These are phyloP conservation scores for Xiphophorus maculatus DNA, from an alignment of 2,113 vertebrate species.

Conservation along the genomic window DNA sequence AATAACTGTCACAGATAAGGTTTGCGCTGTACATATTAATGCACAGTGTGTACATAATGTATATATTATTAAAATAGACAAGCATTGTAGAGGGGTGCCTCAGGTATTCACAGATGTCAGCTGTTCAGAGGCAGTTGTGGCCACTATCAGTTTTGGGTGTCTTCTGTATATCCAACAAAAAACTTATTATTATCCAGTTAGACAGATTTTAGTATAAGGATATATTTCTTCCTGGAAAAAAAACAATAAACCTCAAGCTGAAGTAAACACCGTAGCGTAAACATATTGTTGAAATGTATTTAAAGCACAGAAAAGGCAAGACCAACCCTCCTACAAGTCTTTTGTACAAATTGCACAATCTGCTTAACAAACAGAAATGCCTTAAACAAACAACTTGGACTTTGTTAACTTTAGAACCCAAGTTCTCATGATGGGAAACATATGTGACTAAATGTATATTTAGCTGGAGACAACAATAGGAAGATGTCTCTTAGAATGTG, in stretches of 20 bases:
- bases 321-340: not conserved
- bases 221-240: not conserved
- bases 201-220: too few relatives aligned
- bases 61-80: too few relatives aligned
- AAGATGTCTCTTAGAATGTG: slow-evolving; percentile 48
- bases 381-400: slow-evolving; percentile 19
- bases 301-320: not conserved
- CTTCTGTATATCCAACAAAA: too few relatives aligned
- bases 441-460: slow-evolving; percentile 21
- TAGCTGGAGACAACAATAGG: slow-evolving; percentile 17
- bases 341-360: not conserved
- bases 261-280: not conserved
- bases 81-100: too few relatives aligned
- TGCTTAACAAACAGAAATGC: slow-evolving; percentile 43
- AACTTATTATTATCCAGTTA: too few relatives aligned
- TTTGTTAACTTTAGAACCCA: not conserved
- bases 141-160: too few relatives aligned
- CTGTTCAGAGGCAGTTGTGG: too few relatives aligned
- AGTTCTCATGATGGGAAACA: slow-evolving; percentile 22
- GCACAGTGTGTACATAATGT: too few relatives aligned
- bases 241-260: not conserved
- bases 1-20: not conserved
- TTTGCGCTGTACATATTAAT: too few relatives aligned
- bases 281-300: not conserved
- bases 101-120: too few relatives aligned